Conservation (phyloP, 2,797 vertebrate genomes). For the Paedocypris micromegethes region DNA sequence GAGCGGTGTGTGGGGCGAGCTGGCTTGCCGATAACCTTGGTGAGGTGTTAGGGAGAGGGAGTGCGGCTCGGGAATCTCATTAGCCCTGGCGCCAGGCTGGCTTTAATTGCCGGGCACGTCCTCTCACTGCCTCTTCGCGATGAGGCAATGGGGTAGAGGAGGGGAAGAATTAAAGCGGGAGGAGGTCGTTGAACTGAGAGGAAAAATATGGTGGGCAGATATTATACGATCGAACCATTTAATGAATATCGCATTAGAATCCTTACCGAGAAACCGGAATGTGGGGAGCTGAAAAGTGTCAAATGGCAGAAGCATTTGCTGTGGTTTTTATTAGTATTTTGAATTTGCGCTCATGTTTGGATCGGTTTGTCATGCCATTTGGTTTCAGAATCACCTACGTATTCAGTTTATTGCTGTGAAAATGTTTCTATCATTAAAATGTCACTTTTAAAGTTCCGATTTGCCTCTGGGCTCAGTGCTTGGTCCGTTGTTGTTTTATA, state of each 20-base stretch:
- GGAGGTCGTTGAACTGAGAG: constrained; percentile 43
- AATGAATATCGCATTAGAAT: constrained; percentile 6
- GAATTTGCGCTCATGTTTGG: too few relatives aligned
- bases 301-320: neutral
- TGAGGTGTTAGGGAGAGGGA: constrained; percentile 34
- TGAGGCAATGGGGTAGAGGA: constrained; percentile 29
- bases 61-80: constrained; percentile 42
- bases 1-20: constrained; percentile 38
- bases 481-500: too few relatives aligned
- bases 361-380: too few relatives aligned
- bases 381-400: too few relatives aligned
- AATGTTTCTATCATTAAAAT: too few relatives aligned
- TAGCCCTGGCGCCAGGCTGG: constrained; percentile 43
- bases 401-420: too few relatives aligned
- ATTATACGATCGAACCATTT: constrained; percentile 12
- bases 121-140: constrained; percentile 40
- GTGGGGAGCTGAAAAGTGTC: neutral
- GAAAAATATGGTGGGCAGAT: constrained; percentile 35
- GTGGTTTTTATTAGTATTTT: too few relatives aligned
- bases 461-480: too few relatives aligned
- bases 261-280: neutral
- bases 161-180: constrained; percentile 4
- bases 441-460: too few relatives aligned
- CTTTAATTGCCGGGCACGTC: constrained; percentile 45
- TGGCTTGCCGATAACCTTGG: constrained; percentile 49